Base-by-base conservation (phyloP, 2,797 vertebrate species). In the Emydoidea blandingii region DNA sequence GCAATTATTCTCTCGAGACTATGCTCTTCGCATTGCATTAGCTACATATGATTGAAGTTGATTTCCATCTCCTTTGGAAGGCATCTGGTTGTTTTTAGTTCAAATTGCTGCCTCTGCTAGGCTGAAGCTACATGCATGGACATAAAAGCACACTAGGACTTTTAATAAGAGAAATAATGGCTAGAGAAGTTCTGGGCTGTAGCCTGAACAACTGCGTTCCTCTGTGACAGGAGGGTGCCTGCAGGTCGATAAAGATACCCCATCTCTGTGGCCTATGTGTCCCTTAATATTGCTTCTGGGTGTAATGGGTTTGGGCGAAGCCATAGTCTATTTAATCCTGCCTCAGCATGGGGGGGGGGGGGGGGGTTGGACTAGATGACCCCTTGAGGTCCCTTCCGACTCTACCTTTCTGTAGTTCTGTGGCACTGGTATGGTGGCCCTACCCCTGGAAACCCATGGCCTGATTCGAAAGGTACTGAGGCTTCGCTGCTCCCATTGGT, bases 21-120 rank as follows among this genome's bases (percentile, higher is more conserved):
- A 95, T 88, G 3, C 86, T 82, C 81, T 89, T 79, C 89, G 89
- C 16, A 44, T 68, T 87, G 78, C 52, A 87, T 96, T 88, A 95
- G 59, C 91, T 79, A 81, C 84, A 86, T 96, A 94, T 91, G 87
- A 98, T 95, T 92, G 97, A 96, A 96, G 84, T 92, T 90, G 94
- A 80, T 37, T 88, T 96, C 79, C 88, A 94, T 85, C 68, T 84
- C 91, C 90, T 95, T 62, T 57, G 85, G 78, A 79, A 96, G 74
- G 88, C 80, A 92, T 44, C 91, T 91, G 87, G 31, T 90, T 96
- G 49, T 89, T 95, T 96, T 80, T 86, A 95, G 88, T 97, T 94
- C 65, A 86, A 52, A 79, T 79, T 92, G 91, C 85, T 90, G 83
- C 78, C 72, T 95, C 88, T 3, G 27, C 12, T 44, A 81, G 86